These are phyloP conservation scores for Siphamia tubifer DNA, from an alignment of 2,113 vertebrate species.

Conservation along the genomic window DNA sequence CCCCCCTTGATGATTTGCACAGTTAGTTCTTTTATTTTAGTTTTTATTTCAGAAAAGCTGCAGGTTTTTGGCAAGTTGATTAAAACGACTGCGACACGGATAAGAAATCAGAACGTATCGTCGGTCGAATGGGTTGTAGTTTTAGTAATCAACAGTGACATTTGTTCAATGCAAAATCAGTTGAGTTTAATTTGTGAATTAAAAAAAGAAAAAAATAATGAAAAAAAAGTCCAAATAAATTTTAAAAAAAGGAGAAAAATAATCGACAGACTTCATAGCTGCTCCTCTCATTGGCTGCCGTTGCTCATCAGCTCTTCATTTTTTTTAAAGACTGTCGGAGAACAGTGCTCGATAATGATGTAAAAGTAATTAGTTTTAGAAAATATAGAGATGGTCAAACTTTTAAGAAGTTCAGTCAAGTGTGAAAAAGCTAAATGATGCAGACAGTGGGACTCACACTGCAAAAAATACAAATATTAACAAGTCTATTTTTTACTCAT, in stretches of 20 bases:
- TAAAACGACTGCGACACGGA: constrained; percentile 22
- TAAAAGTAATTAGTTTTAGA: background rate
- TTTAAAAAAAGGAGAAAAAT: background rate
- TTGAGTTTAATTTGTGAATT: constrained; percentile 31
- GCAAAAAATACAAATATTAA: too few species aligned
- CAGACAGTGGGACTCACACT: background rate
- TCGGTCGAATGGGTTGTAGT: constrained; percentile 18
- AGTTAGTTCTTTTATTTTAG: constrained; percentile 27
- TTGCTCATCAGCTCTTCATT: constrained; percentile 46
- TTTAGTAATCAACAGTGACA: constrained; percentile 37
- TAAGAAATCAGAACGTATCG: constrained; percentile 10
- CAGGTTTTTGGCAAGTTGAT: constrained; percentile 21
- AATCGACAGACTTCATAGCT: constrained; percentile 42
- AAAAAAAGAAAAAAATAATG: constrained; percentile 36
- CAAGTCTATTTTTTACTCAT: too few species aligned
- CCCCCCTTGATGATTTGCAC: constrained; percentile 55
- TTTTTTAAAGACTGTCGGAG: constrained; percentile 43
- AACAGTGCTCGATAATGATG: constrained; percentile 14
- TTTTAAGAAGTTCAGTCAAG: too few species aligned
- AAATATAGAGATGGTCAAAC: background rate
- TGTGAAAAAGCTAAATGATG: background rate
- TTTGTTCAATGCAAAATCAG: constrained; percentile 48
- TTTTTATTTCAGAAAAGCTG: constrained; percentile 24
- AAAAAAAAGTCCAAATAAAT: background rate
- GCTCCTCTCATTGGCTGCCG: constrained; percentile 66